Conservation (phyloP, 2,888 invertebrate genomes). For the Sthenelais limicola region DNA sequence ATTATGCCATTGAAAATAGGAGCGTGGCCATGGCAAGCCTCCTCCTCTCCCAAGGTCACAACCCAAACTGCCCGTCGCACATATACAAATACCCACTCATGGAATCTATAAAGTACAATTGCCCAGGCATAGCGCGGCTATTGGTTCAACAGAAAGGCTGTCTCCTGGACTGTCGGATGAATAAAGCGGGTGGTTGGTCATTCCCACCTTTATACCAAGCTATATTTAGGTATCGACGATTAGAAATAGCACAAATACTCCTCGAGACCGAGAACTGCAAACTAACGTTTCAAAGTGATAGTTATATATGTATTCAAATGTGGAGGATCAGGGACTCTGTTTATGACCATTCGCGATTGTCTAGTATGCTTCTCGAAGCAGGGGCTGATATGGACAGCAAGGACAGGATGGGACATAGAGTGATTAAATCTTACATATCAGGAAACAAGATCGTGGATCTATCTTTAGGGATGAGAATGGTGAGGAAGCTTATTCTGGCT, state of each 20-base stretch:
- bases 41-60: slow-evolving; percentile 29
- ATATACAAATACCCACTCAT: slow-evolving; percentile 27
- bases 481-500: neutral
- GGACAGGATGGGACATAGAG: slow-evolving; percentile 1
- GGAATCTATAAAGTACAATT: slow-evolving; percentile 15
- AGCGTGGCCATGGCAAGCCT: slow-evolving; percentile 24
- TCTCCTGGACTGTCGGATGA: neutral
- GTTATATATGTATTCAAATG: slow-evolving; percentile 27
- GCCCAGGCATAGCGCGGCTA: neutral
- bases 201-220: slow-evolving; percentile 39
- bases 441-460: slow-evolving; percentile 16
- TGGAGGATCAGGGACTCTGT: slow-evolving; percentile 5
- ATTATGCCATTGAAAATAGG: slow-evolving; percentile 29
- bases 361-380: slow-evolving; percentile 30
- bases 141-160: neutral
- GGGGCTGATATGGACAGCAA: slow-evolving; percentile 15
- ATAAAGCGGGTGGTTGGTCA: slow-evolving; percentile 2
- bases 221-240: slow-evolving; percentile 16
- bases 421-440: slow-evolving; percentile 9
- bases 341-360: neutral
- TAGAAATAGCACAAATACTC: slow-evolving; percentile 5
- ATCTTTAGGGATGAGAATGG: neutral
- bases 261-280: slow-evolving; percentile 8
- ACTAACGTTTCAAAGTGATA: slow-evolving; percentile 13
- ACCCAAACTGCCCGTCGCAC: slow-evolving; percentile 32